Conservation (phyloP, 2,888 invertebrate species). For the Synanthedon andrenaeformis region DNA sequence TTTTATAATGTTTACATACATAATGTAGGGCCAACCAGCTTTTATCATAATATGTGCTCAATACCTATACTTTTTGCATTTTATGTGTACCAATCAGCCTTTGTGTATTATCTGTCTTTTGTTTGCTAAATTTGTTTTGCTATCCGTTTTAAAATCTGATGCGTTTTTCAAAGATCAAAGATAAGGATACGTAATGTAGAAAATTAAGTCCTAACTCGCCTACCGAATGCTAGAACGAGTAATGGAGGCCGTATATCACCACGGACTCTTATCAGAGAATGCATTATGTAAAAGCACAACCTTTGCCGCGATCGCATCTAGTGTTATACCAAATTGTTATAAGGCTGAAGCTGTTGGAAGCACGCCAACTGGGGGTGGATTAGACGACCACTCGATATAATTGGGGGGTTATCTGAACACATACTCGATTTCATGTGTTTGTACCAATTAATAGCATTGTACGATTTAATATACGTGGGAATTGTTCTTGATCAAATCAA, state of each 20-base stretch:
- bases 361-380: background rate
- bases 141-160: too few species aligned
- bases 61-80: too few species aligned
- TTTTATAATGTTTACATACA: too few species aligned
- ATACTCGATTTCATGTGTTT: too few species aligned
- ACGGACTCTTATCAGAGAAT: background rate
- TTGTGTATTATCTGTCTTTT: too few species aligned
- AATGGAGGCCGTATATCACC: background rate
- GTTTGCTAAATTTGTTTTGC: too few species aligned
- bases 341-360: background rate
- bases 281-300: background rate
- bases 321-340: background rate
- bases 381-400: background rate
- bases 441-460: too few species aligned
- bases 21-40: too few species aligned
- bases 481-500: too few species aligned
- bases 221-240: background rate
- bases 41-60: too few species aligned
- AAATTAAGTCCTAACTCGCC: background rate
- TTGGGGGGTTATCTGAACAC: background rate
- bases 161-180: background rate
- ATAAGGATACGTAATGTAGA: background rate
- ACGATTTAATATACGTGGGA: too few species aligned
- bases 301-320: background rate
- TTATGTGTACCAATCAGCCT: too few species aligned